phyloP scores from a whole-genome alignment of 2,113 vertebrate genomes.

The Bambusicola thoracicus region DNA sequence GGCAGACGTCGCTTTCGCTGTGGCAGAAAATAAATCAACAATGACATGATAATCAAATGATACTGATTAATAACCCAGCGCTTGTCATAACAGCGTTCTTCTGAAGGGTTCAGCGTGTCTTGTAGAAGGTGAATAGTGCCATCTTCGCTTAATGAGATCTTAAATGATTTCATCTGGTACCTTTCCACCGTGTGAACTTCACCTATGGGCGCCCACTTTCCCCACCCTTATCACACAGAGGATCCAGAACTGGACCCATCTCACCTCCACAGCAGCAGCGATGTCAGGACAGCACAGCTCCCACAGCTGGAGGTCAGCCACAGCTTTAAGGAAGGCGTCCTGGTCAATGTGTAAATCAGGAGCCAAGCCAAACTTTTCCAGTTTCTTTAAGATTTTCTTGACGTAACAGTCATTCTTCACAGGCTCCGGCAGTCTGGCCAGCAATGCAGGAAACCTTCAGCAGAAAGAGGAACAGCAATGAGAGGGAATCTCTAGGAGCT shows the following conservation, averaged over 20 bases:
- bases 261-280: conserved; percentile 81
- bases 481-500: not conserved
- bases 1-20: not conserved
- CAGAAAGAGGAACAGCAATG: not conserved
- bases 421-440: conserved; percentile 72
- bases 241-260: not conserved
- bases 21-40: not conserved
- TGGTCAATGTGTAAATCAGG: conserved; percentile 73
- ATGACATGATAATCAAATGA: not conserved
- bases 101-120: not conserved
- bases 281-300: conserved; percentile 82
- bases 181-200: not conserved
- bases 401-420: conserved; percentile 69
- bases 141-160: not conserved
- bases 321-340: conserved; percentile 74
- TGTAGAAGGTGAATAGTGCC: not conserved
- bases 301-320: conserved; percentile 76
- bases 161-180: not conserved
- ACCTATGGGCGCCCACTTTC: not conserved
- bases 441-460: conserved; percentile 77
- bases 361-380: conserved; percentile 75
- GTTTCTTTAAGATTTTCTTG: conserved; percentile 74
- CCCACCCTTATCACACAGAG: not conserved
- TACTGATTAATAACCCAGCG: not conserved
- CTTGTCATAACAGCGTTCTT: not conserved